A percentile compares a stretch with the other conserved stretches of the same genome.
These are phyloP conservation scores for Callospermophilus lateralis DNA, from an alignment of 2,113 vertebrate genomes.

Conservation along the genomic window DNA sequence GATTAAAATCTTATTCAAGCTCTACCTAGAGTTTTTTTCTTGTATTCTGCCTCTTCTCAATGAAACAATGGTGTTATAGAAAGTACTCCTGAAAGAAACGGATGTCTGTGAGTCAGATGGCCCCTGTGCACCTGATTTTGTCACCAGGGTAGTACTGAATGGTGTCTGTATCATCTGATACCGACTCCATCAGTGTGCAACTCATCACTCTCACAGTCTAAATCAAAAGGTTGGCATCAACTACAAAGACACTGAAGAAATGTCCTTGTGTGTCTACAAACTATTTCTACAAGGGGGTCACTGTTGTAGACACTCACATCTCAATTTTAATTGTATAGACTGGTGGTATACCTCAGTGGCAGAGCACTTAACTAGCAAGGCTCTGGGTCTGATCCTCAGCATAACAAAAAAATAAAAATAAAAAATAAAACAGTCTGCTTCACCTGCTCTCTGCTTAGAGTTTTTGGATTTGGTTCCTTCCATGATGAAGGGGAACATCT, in stretches of 20 bases:
- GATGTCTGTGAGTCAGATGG: conserved; percentile 89
- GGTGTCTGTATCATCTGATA: conserved; percentile 83
- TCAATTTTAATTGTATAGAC: neutral
- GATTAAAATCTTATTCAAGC: conserved; percentile 13
- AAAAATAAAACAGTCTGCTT: conserved; percentile 30
- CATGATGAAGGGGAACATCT: conserved; percentile 98
- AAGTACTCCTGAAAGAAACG: conserved; percentile 37
- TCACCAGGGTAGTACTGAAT: conserved; percentile 89
- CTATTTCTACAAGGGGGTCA: neutral
- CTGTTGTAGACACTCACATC: neutral
- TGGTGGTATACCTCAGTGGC: neutral
- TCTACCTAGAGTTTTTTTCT: neutral
- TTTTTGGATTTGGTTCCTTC: conserved; percentile 99
- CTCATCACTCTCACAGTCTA: conserved; percentile 89
- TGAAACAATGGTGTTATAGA: neutral
- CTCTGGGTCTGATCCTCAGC: neutral
- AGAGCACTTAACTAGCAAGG: neutral
- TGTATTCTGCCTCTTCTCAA: neutral
- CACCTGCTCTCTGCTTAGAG: conserved; percentile 98
- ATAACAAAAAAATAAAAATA: neutral
- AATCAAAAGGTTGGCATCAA: neutral
- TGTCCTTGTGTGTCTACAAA: conserved; percentile 2
- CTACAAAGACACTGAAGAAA: neutral
- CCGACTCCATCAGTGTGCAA: conserved; percentile 87
- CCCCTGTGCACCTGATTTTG: conserved; percentile 90